A percentile compares a stretch with the other conserved stretches of the same genome.
phyloP scores from a whole-genome alignment of 1,140 invertebrate species.

The Aradophagus sp. region DNA sequence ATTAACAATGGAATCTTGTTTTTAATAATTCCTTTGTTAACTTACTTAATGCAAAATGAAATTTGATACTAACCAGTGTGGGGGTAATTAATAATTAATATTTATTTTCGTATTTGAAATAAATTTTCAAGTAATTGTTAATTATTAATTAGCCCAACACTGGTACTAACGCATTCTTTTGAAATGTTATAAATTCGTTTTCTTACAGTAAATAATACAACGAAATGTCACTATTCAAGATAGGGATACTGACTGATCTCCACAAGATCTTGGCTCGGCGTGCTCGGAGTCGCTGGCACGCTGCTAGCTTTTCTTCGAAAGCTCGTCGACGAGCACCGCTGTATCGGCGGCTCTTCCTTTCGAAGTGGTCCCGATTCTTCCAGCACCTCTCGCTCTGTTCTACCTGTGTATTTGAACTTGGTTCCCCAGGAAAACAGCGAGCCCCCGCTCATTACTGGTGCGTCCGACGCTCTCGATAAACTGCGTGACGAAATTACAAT shows the following conservation, averaged over 20 bases:
- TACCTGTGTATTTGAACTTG: constrained; percentile 92
- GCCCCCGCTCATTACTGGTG: constrained; percentile 92
- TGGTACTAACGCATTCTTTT: no score
- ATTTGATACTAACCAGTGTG: no score
- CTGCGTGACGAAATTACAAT: constrained; percentile 71
- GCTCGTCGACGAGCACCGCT: constrained; percentile 77
- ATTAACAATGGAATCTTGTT: no score
- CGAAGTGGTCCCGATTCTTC: constrained; percentile 79
- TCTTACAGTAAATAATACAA: constrained; percentile 4
- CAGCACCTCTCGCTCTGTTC: constrained; percentile 91
- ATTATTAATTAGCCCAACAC: no score
- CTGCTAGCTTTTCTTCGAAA: constrained; percentile 86
- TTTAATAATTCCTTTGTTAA: no score
- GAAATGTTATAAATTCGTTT: no score
- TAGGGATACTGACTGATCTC: constrained; percentile 70
- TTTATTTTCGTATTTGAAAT: no score
- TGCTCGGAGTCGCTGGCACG: constrained; percentile 89
- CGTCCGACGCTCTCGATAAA: constrained; percentile 89
- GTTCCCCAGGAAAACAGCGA: constrained; percentile 95
- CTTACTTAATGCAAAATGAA: no score
- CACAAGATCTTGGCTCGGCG: constrained; percentile 77
- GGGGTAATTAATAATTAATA: no score
- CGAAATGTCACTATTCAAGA: no score
- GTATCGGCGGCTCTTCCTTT: constrained; percentile 78
- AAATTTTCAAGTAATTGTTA: no score